Conservation (phyloP, 2,113 vertebrate genomes). For the Limanda limanda region DNA sequence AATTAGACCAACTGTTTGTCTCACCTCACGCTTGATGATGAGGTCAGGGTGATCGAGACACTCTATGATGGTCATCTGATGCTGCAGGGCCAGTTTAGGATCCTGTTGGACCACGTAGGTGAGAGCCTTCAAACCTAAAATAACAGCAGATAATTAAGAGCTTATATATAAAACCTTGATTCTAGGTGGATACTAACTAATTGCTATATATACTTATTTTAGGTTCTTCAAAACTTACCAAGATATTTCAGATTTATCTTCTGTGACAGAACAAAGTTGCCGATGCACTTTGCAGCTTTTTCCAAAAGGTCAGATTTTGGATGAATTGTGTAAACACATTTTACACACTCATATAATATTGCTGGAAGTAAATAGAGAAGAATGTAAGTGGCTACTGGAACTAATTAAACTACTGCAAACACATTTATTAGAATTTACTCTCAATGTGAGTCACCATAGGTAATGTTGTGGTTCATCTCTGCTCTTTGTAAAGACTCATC, state of each 20-base stretch:
- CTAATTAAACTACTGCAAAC: neutral
- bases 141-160: neutral
- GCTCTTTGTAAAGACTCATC: slow-evolving; percentile 96
- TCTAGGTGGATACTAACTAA: neutral
- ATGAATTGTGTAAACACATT: slow-evolving; percentile 93
- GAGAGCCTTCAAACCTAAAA: slow-evolving; percentile 91
- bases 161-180: neutral
- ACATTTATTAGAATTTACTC: neutral
- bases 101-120: slow-evolving; percentile 96
- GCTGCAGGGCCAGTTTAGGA: slow-evolving; percentile 93
- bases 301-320: slow-evolving; percentile 94
- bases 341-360: slow-evolving; percentile 96
- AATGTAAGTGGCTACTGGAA: neutral
- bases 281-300: slow-evolving; percentile 96
- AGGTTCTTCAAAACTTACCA: slow-evolving; percentile 86
- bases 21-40: slow-evolving; percentile 96
- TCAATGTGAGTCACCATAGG: slow-evolving; percentile 86
- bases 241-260: slow-evolving; percentile 98
- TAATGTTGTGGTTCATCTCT: slow-evolving; percentile 99
- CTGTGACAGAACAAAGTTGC: slow-evolving; percentile 95
- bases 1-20: slow-evolving; percentile 3
- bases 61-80: slow-evolving; percentile 99
- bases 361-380: slow-evolving; percentile 79
- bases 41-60: slow-evolving; percentile 95
- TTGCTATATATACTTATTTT: neutral